These are phyloP conservation scores for Temnothorax ravouxi DNA, from an alignment of 2,888 invertebrate species.

Conservation along the genomic window DNA sequence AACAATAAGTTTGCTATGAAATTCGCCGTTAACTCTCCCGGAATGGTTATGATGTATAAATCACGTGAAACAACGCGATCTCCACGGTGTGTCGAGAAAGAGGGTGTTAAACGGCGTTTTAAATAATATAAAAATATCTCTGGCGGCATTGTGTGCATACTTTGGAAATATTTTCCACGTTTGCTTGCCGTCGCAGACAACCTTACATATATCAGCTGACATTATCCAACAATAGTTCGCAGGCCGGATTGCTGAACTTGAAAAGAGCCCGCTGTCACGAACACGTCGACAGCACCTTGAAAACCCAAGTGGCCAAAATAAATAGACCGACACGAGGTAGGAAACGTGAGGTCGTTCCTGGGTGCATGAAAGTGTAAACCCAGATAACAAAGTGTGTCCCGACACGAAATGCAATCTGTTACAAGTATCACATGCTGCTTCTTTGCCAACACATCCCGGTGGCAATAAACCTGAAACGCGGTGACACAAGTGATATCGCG, in stretches of 20 bases:
- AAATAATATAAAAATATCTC: neutral
- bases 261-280: constrained; percentile 70
- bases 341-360: constrained; percentile 76
- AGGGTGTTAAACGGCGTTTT: constrained; percentile 3
- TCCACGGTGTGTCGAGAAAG: neutral
- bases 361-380: constrained; percentile 78
- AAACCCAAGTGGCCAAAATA: constrained; percentile 76
- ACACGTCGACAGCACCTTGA: constrained; percentile 72
- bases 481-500: constrained; percentile 75
- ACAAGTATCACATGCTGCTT: constrained; percentile 76
- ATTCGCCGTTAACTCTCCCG: neutral
- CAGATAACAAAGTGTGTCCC: constrained; percentile 76
- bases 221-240: constrained; percentile 49
- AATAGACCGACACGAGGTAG: constrained; percentile 71
- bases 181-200: neutral
- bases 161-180: neutral
- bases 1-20: neutral
- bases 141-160: neutral
- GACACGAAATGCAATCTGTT: constrained; percentile 78
- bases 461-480: constrained; percentile 76
- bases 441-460: constrained; percentile 75
- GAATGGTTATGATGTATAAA: neutral
- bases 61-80: neutral
- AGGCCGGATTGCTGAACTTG: constrained; percentile 71
- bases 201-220: constrained; percentile 36